Conservation (phyloP, 2,113 vertebrate genomes). For the Gymnarchus niloticus region DNA sequence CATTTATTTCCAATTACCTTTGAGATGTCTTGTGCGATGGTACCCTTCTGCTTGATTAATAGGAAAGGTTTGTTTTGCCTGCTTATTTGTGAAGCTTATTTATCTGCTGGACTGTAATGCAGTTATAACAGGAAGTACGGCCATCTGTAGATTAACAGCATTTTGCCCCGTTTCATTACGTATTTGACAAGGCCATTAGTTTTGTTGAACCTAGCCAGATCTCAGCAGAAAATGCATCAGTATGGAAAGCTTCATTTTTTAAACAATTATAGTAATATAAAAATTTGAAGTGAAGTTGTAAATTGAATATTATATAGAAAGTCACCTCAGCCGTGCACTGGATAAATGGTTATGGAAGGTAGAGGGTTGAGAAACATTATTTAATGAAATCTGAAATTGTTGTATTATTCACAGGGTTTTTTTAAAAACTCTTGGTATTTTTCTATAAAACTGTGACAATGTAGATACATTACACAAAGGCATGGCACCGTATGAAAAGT, state of each 20-base stretch:
- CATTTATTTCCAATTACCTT: neutral
- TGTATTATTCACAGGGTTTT: neutral
- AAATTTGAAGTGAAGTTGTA: neutral
- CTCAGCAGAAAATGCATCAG: neutral
- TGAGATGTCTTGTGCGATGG: neutral
- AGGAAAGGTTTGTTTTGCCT: neutral
- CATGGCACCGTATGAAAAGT: no score
- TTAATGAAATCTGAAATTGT: neutral
- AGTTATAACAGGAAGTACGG: neutral
- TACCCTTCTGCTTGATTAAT: neutral
- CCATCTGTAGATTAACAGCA: neutral
- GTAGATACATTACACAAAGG: no score
- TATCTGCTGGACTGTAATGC: neutral
- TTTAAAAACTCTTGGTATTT: neutral
- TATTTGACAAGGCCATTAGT: neutral
- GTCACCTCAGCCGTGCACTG: neutral
- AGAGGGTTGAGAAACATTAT: neutral
- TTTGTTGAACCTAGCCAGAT: neutral
- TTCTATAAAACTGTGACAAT: neutral
- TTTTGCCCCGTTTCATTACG: neutral
- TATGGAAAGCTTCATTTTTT: neutral
- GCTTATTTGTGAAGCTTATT: neutral
- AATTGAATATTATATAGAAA: neutral
- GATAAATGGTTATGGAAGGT: neutral
- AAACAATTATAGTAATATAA: neutral